Conservation (phyloP, 2,113 vertebrate species). For the Planiliza haematocheilus region DNA sequence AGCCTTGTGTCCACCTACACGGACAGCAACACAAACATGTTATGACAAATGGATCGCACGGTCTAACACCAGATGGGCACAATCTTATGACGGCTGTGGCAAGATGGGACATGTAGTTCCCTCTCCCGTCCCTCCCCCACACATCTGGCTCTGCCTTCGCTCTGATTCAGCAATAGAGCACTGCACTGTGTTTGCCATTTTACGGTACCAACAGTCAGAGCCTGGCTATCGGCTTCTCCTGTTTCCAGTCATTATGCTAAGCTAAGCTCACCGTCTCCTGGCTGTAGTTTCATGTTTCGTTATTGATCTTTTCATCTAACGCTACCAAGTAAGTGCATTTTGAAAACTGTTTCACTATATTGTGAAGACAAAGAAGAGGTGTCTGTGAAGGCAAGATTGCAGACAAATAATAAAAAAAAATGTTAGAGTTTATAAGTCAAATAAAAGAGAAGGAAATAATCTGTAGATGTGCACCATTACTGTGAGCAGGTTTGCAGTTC, state of each 20-base stretch:
- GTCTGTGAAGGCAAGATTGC: too few relatives aligned
- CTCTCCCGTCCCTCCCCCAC: conserved; percentile 35
- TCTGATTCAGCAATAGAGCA: conserved; percentile 27
- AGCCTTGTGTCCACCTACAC: conserved; percentile 18
- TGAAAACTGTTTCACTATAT: background rate
- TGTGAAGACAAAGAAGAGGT: background rate
- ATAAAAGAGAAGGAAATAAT: background rate
- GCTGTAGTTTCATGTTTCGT: background rate
- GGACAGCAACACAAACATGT: conserved; percentile 1
- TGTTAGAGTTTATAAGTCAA: background rate
- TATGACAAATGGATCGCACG: conserved; percentile 25
- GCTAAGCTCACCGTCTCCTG: conserved; percentile 1
- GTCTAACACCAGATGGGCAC: conserved; percentile 41
- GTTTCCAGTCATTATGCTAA: conserved; percentile 14
- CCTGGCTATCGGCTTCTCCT: accelerated
- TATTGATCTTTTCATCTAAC: background rate
- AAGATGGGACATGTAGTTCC: conserved; percentile 53
- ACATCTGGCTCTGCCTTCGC: conserved; percentile 52
- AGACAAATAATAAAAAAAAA: background rate
- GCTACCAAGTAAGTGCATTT: background rate
- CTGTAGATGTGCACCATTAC: background rate
- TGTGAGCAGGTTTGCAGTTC: background rate
- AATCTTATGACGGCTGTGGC: conserved; percentile 30
- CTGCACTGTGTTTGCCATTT: conserved; percentile 13
- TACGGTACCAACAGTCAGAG: background rate